Base-by-base conservation (phyloP, 2,888 invertebrate species). In the Harmothoe impar region DNA sequence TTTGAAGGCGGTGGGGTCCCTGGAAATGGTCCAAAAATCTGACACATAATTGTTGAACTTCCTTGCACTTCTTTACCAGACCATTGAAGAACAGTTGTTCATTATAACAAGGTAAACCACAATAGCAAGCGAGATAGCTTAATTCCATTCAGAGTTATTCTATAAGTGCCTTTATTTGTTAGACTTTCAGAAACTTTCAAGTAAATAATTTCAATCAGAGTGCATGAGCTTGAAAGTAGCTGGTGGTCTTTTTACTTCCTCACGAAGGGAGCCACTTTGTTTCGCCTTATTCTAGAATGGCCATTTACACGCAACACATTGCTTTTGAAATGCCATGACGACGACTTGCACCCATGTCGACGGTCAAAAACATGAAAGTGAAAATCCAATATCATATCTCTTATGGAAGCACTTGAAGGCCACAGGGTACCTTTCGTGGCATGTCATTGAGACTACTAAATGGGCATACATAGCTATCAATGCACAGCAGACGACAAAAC, bases 331-430 rank as follows among this genome's bases (percentile, higher is more conserved):
- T 43, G 23, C 62, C 62, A 62, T n/a, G 20, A 20, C 7, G 23
- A 62, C 62, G 3, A 3, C 62, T n/a, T 62, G 20, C n/a, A 20
- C n/a, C 62, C 62, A 20, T 62, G 23, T 62, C 62, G n/a, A 62
- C 20, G 15, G 62, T n/a, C 3, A n/a, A 62, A 62, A 62, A 62
- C 62, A 62, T 62, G 62, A 62, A 62, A 62, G 62, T 62, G n/a
- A 62, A 62, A 62, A 62, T 62, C 12, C 62, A 62, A 62, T 62
- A 62, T 62, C 62, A n/a, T 62, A n/a, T 62, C 62, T n/a, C n/a
- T n/a, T n/a, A 62, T n/a, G 62, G 62, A 43, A 43, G 62, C 62
- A 62, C 12, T 62, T 62, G 62, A n/a, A 62, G 62, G n/a, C 23
- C 20, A n/a, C 20, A n/a, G 23, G n/a, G 62, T 62, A n/a, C n/a